Conservation (phyloP, 2,888 invertebrate species). For the Drosophila subquinaria region DNA sequence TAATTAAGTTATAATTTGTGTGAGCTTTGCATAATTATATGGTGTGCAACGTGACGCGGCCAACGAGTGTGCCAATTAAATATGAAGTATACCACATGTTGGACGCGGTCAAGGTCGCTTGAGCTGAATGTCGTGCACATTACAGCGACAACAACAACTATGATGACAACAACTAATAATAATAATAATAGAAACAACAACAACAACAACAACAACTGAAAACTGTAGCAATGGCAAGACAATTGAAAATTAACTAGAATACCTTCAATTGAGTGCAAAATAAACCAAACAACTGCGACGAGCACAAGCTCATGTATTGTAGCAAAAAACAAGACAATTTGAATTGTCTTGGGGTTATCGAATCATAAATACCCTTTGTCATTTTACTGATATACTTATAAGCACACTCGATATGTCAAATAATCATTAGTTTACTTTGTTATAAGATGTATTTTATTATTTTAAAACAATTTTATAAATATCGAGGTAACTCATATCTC, state of each 20-base stretch:
- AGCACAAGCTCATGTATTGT: background rate
- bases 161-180: constrained; percentile 25
- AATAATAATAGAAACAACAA: constrained; percentile 17
- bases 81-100: constrained; percentile 79
- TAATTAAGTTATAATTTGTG: constrained; percentile 48
- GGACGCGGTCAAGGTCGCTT: constrained; percentile 77
- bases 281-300: constrained; percentile 25
- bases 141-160: constrained; percentile 51
- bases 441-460: too few species aligned
- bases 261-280: constrained; percentile 44
- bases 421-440: too few species aligned
- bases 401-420: too few species aligned
- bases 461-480: too few species aligned
- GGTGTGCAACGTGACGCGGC: constrained; percentile 37
- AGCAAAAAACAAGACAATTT: constrained; percentile 5
- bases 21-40: constrained; percentile 71
- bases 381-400: background rate
- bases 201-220: constrained; percentile 30
- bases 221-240: constrained; percentile 58
- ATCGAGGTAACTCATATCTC: too few species aligned
- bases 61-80: constrained; percentile 68
- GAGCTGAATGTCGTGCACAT: constrained; percentile 69
- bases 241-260: constrained; percentile 53
- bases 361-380: constrained; percentile 28
- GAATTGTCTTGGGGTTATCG: background rate